Conservation (phyloP, 2,888 invertebrate species). For the Brachynemurus nebulosus region DNA sequence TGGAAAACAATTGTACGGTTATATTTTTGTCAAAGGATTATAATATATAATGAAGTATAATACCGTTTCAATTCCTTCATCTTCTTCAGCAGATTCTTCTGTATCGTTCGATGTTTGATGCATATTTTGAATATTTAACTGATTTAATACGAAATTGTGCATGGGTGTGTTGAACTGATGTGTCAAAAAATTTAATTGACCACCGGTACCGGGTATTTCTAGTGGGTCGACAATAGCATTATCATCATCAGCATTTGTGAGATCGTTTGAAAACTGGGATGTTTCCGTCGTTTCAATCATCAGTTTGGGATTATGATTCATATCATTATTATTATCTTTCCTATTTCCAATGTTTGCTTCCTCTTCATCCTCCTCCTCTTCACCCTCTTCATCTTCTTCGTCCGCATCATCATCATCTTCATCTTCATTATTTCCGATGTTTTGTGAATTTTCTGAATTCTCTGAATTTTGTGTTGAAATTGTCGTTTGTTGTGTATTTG, state of each 20-base stretch:
- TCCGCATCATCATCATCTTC: conserved; percentile 14
- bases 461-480: background rate
- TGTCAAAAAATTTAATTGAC: conserved; percentile 4
- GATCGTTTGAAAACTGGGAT: conserved; percentile 3
- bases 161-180: conserved; percentile 9
- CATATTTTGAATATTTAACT: conserved; percentile 3
- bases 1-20: too few species aligned
- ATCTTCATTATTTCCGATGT: conserved; percentile 8
- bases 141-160: conserved; percentile 7
- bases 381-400: conserved; percentile 12
- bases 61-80: too few species aligned
- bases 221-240: conserved; percentile 3
- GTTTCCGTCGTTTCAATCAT: background rate
- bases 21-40: too few species aligned
- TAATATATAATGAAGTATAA: too few species aligned
- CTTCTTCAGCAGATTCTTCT: conserved; percentile 9
- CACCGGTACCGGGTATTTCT: background rate
- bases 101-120: background rate
- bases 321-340: conserved; percentile 5
- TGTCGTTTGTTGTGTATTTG: background rate
- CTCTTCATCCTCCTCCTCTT: conserved; percentile 13
- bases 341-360: conserved; percentile 8
- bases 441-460: conserved; percentile 2
- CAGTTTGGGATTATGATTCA: background rate
- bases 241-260: conserved; percentile 9